A percentile compares a stretch with the other conserved stretches of the same genome.
Evolutionary conservation across 1,140 invertebrate species (phyloP).

Genomic region (Tetramorium alpestre): DNA sequence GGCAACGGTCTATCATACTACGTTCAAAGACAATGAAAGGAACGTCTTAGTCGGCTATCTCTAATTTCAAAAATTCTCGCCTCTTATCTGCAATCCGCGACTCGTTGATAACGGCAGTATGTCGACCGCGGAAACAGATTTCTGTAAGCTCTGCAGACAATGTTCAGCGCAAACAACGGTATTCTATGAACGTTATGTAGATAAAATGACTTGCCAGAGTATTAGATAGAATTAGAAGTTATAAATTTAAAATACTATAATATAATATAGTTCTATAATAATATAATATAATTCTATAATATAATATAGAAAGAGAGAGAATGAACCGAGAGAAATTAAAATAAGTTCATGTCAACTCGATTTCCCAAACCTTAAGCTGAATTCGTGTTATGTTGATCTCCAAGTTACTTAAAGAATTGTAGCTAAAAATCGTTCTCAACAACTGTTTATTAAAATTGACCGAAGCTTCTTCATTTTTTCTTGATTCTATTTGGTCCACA

Average conservation of each 20-base stretch:
- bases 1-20: background rate
- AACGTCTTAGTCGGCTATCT: slow-evolving; percentile 9
- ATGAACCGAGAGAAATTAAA: background rate
- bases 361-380: background rate
- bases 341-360: background rate
- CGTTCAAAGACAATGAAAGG: background rate
- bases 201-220: background rate
- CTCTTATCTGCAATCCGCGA: slow-evolving; percentile 17
- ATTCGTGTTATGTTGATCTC: background rate
- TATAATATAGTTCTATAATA: too few relatives aligned
- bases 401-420: background rate
- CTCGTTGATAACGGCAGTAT: slow-evolving; percentile 21
- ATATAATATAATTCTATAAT: too few relatives aligned
- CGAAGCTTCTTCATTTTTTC: background rate
- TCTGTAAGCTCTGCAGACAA: background rate
- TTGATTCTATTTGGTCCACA: background rate
- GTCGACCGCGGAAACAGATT: slow-evolving; percentile 1
- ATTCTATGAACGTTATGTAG: background rate
- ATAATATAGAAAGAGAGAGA: background rate
- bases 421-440: background rate
- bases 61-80: slow-evolving; percentile 32
- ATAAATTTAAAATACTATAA: background rate
- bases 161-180: background rate
- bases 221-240: background rate
- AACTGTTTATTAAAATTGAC: background rate